Evolutionary conservation across 2,113 vertebrate species (phyloP).

Genomic region (Elanoides forficatus): DNA sequence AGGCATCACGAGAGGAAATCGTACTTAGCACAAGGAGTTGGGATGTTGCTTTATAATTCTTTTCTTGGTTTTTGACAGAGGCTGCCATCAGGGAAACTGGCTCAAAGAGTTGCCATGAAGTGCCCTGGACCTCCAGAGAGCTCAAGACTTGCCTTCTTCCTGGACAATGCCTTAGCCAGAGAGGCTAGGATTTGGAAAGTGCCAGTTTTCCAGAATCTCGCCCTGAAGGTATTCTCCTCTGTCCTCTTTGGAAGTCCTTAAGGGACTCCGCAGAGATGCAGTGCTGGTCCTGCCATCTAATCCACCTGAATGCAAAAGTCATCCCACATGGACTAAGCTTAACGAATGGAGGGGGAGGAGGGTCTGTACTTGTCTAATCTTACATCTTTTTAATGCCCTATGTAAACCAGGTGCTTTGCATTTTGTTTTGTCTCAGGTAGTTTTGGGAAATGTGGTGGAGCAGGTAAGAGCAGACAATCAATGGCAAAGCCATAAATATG

Average conservation of each 20-base stretch:
- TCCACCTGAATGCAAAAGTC: neutral
- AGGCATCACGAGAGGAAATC: neutral
- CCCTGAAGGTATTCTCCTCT: slow-evolving; percentile 65
- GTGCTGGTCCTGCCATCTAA: neutral
- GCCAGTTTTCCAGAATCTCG: slow-evolving; percentile 66
- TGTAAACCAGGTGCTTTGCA: neutral
- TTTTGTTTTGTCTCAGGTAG: neutral
- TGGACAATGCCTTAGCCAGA: slow-evolving; percentile 71
- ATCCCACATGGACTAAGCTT: neutral
- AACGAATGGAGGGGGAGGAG: neutral
- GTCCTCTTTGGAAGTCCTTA: neutral
- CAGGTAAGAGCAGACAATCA: neutral
- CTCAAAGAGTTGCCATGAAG: slow-evolving; percentile 68
- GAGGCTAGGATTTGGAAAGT: slow-evolving; percentile 77
- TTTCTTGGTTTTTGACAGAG: slow-evolving; percentile 53
- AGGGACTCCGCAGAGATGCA: neutral
- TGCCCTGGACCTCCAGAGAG: slow-evolving; percentile 50
- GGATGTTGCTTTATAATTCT: neutral
- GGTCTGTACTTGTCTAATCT: neutral
- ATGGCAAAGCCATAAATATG: neutral
- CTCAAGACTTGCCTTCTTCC: slow-evolving; percentile 37
- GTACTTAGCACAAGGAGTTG: neutral
- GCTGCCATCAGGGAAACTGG: slow-evolving; percentile 62
- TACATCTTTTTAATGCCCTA: neutral
- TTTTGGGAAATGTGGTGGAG: neutral